These are phyloP conservation scores for Parauchenoglanis punctatus DNA, from an alignment of 2,797 vertebrate species.

Conservation along the genomic window DNA sequence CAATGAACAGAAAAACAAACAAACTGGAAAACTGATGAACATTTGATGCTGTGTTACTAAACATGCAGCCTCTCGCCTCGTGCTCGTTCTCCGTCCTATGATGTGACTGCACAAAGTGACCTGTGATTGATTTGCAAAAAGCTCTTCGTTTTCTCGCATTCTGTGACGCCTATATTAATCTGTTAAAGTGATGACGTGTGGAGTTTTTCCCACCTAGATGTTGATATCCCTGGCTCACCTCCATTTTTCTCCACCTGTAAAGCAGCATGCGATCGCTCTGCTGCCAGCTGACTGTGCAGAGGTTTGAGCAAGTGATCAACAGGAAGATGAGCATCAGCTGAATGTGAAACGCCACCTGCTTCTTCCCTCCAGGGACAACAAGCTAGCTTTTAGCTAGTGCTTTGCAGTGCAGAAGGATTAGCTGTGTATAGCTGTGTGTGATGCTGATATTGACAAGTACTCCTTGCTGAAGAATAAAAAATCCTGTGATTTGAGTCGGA, in stretches of 20 bases:
- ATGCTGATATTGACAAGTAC: neutral
- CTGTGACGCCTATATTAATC: neutral
- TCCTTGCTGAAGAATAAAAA: neutral
- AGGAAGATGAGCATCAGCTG: slow-evolving; percentile 2
- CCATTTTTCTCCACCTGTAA: slow-evolving; percentile 6
- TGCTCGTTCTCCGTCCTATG: neutral
- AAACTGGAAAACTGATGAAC: slow-evolving; percentile 2
- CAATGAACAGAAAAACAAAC: slow-evolving; percentile 10
- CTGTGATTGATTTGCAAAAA: neutral
- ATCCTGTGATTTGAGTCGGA: neutral
- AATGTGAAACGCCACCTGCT: slow-evolving; percentile 19
- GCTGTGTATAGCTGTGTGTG: neutral
- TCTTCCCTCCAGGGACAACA: slow-evolving; percentile 12
- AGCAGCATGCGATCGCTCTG: slow-evolving; percentile 12
- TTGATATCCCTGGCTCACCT: slow-evolving; percentile 21
- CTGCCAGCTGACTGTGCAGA: slow-evolving; percentile 17
- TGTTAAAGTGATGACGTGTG: neutral
- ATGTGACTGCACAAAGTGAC: neutral
- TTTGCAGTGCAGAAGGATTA: neutral
- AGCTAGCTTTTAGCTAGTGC: slow-evolving; percentile 5
- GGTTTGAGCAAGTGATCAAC: slow-evolving; percentile 28
- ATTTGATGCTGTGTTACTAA: neutral
- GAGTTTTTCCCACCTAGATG: neutral
- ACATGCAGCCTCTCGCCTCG: neutral
- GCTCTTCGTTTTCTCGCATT: neutral